Base-by-base conservation (phyloP, 2,113 vertebrate genomes). In the Bambusicola thoracicus region DNA sequence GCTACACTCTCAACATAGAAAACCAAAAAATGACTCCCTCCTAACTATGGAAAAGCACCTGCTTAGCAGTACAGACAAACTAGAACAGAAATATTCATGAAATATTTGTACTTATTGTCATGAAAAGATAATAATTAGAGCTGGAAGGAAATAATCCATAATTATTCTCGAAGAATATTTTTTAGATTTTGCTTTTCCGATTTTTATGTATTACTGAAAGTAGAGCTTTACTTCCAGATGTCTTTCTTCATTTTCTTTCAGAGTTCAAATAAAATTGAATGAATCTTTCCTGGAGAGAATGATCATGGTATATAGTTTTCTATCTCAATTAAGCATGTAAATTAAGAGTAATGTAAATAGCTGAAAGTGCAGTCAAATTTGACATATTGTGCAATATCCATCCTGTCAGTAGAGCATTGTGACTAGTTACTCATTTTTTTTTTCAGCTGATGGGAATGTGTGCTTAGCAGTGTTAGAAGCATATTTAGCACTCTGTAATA, bases 261-360 rank as follows among this genome's bases (percentile, higher is more conserved):
- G 85, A 95, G 79, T 75, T 79, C 67, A 94, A 96, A 82, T 20
- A 29, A 49, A 58, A 49, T 36, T 1, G 0, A 92, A 92, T 74
- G 1, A 68, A 27, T 74, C 80, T 95, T 96, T 93, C 82, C 87
- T 55, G 18, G 51, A 70, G 36, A 46, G 44, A 92, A 74, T 92
- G 59, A 93, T 96, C 95, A 85, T 65, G 92, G 94, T 90, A 69
- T 4, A 2, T 83, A 62, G 41, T 32, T 80, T 96, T 94, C 76
- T n/a, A 85, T 88, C 56, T 94, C 95, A 95, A 91, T 95, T 93
- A 96, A 96, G 55, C 66, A 78, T 95, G 79, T 87, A 96, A 95
- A 94, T 94, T 92, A 82, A 63, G 92, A 92, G 19, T 12, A 62
- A 78, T 92, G 83, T 76, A 95, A 95, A 94, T 76, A 94, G 69